phyloP scores from a whole-genome alignment of 2,113 vertebrate species.

The Phyllopteryx taeniolatus region DNA sequence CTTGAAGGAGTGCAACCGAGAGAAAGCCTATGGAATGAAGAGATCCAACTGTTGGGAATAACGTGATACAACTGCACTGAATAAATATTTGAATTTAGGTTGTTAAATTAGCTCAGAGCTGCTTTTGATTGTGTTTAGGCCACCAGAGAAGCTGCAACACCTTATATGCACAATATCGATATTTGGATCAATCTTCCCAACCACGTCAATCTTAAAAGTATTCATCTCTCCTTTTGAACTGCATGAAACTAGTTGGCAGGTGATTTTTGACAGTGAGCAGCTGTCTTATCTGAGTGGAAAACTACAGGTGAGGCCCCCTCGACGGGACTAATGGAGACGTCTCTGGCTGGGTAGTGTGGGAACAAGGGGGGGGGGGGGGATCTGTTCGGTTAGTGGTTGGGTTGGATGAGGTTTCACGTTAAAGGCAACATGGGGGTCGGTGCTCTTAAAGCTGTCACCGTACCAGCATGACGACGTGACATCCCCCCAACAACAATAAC shows the following conservation, averaged over 20 bases:
- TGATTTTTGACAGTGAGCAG: not conserved
- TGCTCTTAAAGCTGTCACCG: conserved; percentile 12
- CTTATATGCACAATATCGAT: no score
- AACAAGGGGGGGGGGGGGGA: no score
- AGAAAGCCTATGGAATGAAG: no score
- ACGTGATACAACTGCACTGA: no score
- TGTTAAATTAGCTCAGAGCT: no score
- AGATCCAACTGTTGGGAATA: no score
- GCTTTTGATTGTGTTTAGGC: no score
- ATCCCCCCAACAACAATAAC: conserved; percentile 10
- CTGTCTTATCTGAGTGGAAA: conserved; percentile 7
- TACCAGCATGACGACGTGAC: conserved; percentile 33
- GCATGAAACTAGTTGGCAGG: not conserved
- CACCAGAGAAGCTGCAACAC: no score
- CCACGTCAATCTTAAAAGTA: no score
- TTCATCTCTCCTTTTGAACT: not conserved
- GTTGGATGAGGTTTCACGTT: conserved; percentile 21
- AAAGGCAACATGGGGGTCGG: conserved; percentile 31
- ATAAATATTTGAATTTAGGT: no score
- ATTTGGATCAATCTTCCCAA: no score
- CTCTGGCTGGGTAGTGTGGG: not conserved
- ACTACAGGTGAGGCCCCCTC: not conserved
- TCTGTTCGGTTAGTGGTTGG: conserved; percentile 4
- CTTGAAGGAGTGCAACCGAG: no score
- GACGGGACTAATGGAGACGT: not conserved